phyloP scores from a whole-genome alignment of 2,888 invertebrate species.

The Lasioglossum malachurum region DNA sequence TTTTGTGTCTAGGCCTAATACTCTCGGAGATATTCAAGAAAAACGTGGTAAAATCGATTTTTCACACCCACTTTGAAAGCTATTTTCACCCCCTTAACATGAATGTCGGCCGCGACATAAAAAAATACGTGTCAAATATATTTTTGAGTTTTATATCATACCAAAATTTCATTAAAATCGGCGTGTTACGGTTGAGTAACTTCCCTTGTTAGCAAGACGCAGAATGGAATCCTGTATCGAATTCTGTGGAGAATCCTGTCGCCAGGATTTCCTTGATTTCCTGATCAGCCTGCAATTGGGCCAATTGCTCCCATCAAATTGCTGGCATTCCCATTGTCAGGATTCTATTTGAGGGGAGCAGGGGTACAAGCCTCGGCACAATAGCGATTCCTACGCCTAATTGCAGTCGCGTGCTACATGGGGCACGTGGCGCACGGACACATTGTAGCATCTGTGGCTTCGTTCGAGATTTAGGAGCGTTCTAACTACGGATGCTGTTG shows the following conservation, averaged over 20 bases:
- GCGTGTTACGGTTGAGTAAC: too few species aligned
- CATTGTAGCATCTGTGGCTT: slow-evolving; percentile 21
- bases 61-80: too few species aligned
- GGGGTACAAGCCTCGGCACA: slow-evolving; percentile 43
- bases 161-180: too few species aligned
- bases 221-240: neutral
- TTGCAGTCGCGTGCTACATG: slow-evolving; percentile 54
- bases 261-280: slow-evolving; percentile 33
- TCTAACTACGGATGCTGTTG: neutral
- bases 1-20: too few species aligned
- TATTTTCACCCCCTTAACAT: too few species aligned
- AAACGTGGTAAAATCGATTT: too few species aligned
- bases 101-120: too few species aligned
- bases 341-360: slow-evolving; percentile 40
- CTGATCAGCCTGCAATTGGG: slow-evolving; percentile 42
- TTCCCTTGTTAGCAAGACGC: too few species aligned
- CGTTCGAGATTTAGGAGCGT: slow-evolving; percentile 28
- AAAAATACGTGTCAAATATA: too few species aligned
- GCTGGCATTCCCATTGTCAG: slow-evolving; percentile 54
- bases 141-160: too few species aligned
- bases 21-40: too few species aligned
- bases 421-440: slow-evolving; percentile 49
- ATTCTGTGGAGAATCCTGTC: slow-evolving; percentile 20
- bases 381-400: slow-evolving; percentile 58
- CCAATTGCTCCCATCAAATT: slow-evolving; percentile 50